Evolutionary conservation across 2,797 vertebrate species (phyloP).

Genomic region (Halcyon badia): DNA sequence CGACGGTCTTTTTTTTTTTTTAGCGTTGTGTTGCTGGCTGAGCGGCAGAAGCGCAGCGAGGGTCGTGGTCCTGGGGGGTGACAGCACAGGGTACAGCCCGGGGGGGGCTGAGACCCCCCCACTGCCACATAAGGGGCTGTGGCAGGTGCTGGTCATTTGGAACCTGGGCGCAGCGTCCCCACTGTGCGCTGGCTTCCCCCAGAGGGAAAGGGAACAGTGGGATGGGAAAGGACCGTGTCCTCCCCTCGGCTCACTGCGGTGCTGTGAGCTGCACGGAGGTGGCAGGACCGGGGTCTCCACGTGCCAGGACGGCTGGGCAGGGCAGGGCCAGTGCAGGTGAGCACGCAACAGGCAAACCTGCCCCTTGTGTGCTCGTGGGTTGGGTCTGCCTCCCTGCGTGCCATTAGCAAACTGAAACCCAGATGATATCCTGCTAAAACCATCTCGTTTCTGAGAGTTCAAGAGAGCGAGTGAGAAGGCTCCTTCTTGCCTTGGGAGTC

Average conservation of each 20-base stretch:
- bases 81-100: background rate
- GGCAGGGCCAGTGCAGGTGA: background rate
- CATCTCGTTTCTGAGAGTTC: background rate
- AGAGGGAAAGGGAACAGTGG: background rate
- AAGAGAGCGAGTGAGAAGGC: background rate
- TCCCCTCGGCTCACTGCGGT: background rate
- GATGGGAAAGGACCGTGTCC: background rate
- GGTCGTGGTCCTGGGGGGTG: background rate
- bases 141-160: accelerated
- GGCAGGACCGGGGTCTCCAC: accelerated
- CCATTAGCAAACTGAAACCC: accelerated
- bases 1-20: background rate
- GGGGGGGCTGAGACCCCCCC: too few species aligned
- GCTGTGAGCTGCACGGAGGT: background rate
- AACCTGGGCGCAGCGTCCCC: background rate
- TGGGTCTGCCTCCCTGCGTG: background rate
- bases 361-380: accelerated
- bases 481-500: background rate
- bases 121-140: background rate
- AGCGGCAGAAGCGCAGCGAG: accelerated
- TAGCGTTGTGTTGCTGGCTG: accelerated
- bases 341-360: background rate
- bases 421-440: background rate
- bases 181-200: accelerated
- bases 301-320: background rate